Base-by-base conservation (phyloP, 2,113 vertebrate species). In the Petaurus breviceps region DNA sequence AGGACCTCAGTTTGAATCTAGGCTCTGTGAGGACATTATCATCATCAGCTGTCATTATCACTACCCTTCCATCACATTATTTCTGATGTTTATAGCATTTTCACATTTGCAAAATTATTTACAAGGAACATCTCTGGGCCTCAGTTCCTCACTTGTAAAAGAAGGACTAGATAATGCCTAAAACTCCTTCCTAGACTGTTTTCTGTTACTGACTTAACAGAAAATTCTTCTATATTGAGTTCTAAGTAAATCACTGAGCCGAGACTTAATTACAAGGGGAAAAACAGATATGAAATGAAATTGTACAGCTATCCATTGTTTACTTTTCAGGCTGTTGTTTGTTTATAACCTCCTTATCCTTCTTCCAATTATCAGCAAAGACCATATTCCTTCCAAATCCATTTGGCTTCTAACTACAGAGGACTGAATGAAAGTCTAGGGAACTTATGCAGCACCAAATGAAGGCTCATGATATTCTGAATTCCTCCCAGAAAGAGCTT, bases 351-450 rank as follows among this genome's bases (percentile, higher is more conserved):
- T 97, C 94, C 94, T 98, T 96, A 96, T 95, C 52, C 96, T 94
- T 91, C 91, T 95, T 94, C 47, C 51, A 96, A 94, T 97, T 97
- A 98, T 98, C 97, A 97, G 96, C 95, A 94, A 52, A 97, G 97
- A 96, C 93, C 97, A 98, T 92, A 97, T 96, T 98, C 92, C 28
- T 61, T 95, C 92, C 90, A 92, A 95, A 96, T 95, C 90, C 89
- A 90, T 90, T 97, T 93, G 89, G 95, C 92, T 97, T 95, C 61
- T 91, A 96, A 93, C 51, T 51, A 91, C 52, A 95, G 50, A 97
- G 90, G 93, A 84, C 84, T 37, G 51, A 89, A n/a, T 84, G 51
- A 89, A 52, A 93, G 54, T 92, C 68, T 92, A 61, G 22, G 93
- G 91, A 51, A 94, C 53, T 95, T 92, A 95, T 92, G 47, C 11